Conservation (phyloP, 2,888 invertebrate species). For the Dromius quadrimaculatus region DNA sequence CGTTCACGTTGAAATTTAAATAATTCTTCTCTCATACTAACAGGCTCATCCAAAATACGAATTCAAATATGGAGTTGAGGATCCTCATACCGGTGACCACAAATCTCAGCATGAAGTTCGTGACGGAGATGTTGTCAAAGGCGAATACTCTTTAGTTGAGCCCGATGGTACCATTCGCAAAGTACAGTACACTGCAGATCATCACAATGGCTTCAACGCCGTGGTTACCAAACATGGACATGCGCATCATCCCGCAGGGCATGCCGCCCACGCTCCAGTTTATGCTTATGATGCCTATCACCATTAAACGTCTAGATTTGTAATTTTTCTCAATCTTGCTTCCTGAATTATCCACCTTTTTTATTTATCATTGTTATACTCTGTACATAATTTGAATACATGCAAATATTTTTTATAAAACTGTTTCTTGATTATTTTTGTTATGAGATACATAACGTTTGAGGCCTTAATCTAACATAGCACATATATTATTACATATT, state of each 20-base stretch:
- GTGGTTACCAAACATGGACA: conserved; percentile 52
- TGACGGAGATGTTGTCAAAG: conserved; percentile 45
- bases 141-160: conserved; percentile 44
- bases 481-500: too few relatives aligned
- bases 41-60: conserved; percentile 46
- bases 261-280: conserved; percentile 52
- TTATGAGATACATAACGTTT: too few relatives aligned
- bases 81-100: conserved; percentile 44
- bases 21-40: too few relatives aligned
- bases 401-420: conserved; percentile 22
- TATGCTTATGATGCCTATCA: conserved; percentile 46
- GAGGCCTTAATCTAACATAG: too few relatives aligned
- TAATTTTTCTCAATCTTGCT: not conserved
- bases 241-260: conserved; percentile 57
- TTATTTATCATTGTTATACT: conserved; percentile 35
- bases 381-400: conserved; percentile 37
- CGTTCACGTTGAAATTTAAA: too few relatives aligned
- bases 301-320: conserved; percentile 4
- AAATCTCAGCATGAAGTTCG: conserved; percentile 42
- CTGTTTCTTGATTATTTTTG: too few relatives aligned
- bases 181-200: conserved; percentile 57
- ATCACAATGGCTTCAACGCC: conserved; percentile 50
- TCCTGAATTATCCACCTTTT: not conserved
- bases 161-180: conserved; percentile 50
- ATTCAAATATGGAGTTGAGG: conserved; percentile 44